phyloP scores from a whole-genome alignment of 2,888 invertebrate genomes.

The Polydrusus cervinus region DNA sequence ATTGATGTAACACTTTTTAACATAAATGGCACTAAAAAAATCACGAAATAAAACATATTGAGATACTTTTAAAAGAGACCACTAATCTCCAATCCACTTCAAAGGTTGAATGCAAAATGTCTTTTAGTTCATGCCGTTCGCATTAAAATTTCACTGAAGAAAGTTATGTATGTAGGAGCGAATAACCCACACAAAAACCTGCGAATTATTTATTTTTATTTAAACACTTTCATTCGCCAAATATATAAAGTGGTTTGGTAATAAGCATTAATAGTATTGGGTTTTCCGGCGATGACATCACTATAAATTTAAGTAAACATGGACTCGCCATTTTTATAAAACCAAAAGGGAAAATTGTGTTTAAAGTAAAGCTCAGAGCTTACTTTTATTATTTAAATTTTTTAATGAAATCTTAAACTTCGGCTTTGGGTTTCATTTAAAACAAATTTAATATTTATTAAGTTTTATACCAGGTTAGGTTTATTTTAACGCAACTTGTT shows the following conservation, averaged over 20 bases:
- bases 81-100: constrained; percentile 15
- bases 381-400: too few relatives aligned
- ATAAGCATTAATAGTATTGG: constrained; percentile 22
- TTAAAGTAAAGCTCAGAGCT: too few relatives aligned
- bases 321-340: too few relatives aligned
- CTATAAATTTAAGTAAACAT: not conserved
- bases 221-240: constrained; percentile 50
- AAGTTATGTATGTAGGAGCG: constrained; percentile 49
- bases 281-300: constrained; percentile 19
- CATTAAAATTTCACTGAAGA: constrained; percentile 42
- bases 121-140: not conserved
- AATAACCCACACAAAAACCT: constrained; percentile 39
- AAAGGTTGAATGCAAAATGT: constrained; percentile 24
- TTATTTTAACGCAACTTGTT: too few relatives aligned
- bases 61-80: not conserved
- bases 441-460: too few relatives aligned
- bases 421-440: too few relatives aligned
- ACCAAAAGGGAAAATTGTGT: too few relatives aligned
- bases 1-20: constrained; percentile 19
- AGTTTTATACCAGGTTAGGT: too few relatives aligned
- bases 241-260: constrained; percentile 28
- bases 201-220: constrained; percentile 43
- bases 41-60: constrained; percentile 28
- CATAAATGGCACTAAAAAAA: constrained; percentile 12
- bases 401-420: too few relatives aligned